Percentiles rank a stretch among this genome's conserved stretches.
Conservation (phyloP, 2,888 invertebrate species). For the Brachypterus glaber region DNA sequence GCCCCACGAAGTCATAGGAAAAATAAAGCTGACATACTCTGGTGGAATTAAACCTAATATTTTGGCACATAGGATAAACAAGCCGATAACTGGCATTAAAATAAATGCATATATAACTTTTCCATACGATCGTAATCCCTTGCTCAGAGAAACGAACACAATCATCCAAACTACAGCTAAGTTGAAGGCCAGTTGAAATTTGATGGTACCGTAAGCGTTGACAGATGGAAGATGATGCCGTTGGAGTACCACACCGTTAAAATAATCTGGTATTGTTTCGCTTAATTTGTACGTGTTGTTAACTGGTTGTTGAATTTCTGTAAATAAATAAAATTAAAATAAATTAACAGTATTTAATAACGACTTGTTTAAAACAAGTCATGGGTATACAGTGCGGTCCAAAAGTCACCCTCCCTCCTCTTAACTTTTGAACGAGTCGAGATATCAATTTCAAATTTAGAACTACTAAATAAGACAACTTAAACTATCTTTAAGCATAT, state of each 20-base stretch:
- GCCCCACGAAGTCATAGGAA: slow-evolving; percentile 71
- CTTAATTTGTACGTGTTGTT: slow-evolving; percentile 49
- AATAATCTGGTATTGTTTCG: slow-evolving; percentile 76
- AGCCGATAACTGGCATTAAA: slow-evolving; percentile 67
- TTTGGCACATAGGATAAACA: slow-evolving; percentile 63
- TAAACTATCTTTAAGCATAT: too few relatives aligned
- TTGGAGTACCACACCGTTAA: slow-evolving; percentile 75
- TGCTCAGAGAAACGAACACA: slow-evolving; percentile 77
- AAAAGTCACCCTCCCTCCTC: too few relatives aligned
- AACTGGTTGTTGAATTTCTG: slow-evolving; percentile 27
- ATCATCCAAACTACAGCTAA: slow-evolving; percentile 85
- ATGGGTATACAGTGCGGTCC: too few relatives aligned
- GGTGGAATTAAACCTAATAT: slow-evolving; percentile 62
- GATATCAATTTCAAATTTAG: too few relatives aligned
- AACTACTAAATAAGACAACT: too few relatives aligned
- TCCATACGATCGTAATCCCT: slow-evolving; percentile 76
- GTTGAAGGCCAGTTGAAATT: slow-evolving; percentile 84
- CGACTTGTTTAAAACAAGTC: too few relatives aligned
- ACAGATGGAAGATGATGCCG: slow-evolving; percentile 41
- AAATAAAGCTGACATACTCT: slow-evolving; percentile 57
- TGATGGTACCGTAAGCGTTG: slow-evolving; percentile 52
- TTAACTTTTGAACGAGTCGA: too few relatives aligned
- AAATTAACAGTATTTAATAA: too few relatives aligned
- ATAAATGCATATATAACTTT: slow-evolving; percentile 76
- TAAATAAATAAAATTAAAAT: too few relatives aligned